phyloP scores from a whole-genome alignment of 64 coral and sea anemone species.

The Orbicella faveolata region DNA sequence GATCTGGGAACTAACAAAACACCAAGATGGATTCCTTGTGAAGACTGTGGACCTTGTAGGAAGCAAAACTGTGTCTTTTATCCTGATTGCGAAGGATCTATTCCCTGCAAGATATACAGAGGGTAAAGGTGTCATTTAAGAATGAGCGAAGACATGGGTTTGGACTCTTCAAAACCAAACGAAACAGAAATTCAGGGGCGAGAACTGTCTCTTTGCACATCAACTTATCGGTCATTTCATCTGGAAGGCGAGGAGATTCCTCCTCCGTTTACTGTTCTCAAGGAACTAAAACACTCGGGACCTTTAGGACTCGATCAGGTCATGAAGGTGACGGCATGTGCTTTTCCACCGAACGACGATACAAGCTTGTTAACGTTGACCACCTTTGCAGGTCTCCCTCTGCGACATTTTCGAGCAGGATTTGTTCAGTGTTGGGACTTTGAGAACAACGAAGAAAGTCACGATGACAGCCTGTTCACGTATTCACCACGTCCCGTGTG shows the following conservation, averaged over 20 bases:
- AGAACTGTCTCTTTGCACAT: not conserved
- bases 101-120: too few relatives aligned
- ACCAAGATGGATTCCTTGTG: too few relatives aligned
- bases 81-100: too few relatives aligned
- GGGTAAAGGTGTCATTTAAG: too few relatives aligned
- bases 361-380: constrained; percentile 66
- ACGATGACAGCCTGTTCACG: constrained; percentile 60
- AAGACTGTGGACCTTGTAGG: too few relatives aligned
- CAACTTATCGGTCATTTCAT: constrained; percentile 30
- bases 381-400: constrained; percentile 34
- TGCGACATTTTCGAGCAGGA: constrained; percentile 42
- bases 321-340: constrained; percentile 71
- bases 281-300: constrained; percentile 67
- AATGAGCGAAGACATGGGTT: not conserved
- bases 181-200: not conserved
- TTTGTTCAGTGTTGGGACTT: constrained; percentile 67
- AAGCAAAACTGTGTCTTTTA: too few relatives aligned
- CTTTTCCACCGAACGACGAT: constrained; percentile 71
- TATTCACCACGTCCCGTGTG: constrained; percentile 52
- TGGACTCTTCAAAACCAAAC: constrained; percentile 7
- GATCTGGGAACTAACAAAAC: not conserved
- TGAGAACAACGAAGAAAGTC: not conserved
- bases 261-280: constrained; percentile 65
- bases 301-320: constrained; percentile 51
- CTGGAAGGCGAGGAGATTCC: constrained; percentile 16